These are phyloP conservation scores for Telenomus remus DNA, from an alignment of 1,140 invertebrate genomes.

Conservation along the genomic window DNA sequence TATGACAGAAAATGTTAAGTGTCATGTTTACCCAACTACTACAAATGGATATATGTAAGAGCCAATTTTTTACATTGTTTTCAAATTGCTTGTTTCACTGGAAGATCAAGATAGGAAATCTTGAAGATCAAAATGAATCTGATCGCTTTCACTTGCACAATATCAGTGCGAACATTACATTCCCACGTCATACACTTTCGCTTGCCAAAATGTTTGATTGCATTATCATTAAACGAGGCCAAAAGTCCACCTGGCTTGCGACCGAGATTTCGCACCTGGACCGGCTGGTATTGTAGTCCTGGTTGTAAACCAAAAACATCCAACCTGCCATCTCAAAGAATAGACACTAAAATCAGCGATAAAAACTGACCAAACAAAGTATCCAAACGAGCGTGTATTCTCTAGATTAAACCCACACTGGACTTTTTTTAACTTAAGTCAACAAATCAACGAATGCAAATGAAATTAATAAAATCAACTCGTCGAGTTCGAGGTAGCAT, in stretches of 20 bases:
- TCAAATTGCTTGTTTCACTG: too few relatives aligned
- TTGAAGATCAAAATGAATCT: too few relatives aligned
- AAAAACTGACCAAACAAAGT: neutral
- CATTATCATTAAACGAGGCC: conserved; percentile 18
- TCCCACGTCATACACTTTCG: conserved; percentile 15
- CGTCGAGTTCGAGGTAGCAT: conserved; percentile 6
- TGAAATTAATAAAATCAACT: conserved; percentile 6
- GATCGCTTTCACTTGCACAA: too few relatives aligned
- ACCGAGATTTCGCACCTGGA: conserved; percentile 46
- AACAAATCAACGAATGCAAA: conserved; percentile 28
- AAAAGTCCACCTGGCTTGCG: conserved; percentile 31
- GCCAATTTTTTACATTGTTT: too few relatives aligned
- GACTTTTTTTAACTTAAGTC: conserved; percentile 21
- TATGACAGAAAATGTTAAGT: too few relatives aligned
- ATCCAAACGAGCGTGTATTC: too few relatives aligned
- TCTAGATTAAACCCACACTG: neutral
- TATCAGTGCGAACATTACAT: too few relatives aligned
- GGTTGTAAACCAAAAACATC: neutral
- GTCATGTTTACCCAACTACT: too few relatives aligned
- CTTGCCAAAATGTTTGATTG: conserved; percentile 20
- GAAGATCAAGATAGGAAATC: too few relatives aligned
- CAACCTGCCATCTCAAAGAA: neutral
- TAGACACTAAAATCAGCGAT: too few relatives aligned
- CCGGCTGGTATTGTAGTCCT: conserved; percentile 21
- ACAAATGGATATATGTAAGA: too few relatives aligned